These are phyloP conservation scores for Mixornis gularis DNA, from an alignment of 2,113 vertebrate species.

Conservation along the genomic window DNA sequence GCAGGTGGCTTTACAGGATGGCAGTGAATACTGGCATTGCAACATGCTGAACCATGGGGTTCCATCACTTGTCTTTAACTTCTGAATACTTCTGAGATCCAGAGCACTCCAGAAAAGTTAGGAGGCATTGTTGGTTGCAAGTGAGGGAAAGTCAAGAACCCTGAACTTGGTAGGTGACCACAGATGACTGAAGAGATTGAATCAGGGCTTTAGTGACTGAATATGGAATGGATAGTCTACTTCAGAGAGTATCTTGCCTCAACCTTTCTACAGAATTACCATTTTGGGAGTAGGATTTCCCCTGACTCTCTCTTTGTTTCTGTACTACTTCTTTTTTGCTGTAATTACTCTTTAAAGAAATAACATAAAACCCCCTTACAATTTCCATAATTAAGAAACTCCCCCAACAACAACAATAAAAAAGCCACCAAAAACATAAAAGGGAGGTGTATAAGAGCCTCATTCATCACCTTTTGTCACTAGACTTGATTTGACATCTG, in stretches of 20 bases:
- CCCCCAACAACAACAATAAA: background rate
- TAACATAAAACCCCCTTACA: background rate
- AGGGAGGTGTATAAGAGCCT: background rate
- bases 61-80: background rate
- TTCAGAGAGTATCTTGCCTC: background rate
- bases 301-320: background rate
- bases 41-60: background rate
- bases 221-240: background rate
- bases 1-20: background rate
- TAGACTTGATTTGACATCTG: conserved; percentile 39
- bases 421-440: background rate
- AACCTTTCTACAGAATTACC: background rate
- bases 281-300: background rate
- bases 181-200: background rate
- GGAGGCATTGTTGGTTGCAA: background rate
- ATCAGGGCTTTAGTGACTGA: background rate
- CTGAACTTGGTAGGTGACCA: background rate
- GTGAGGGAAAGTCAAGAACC: background rate
- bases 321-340: background rate
- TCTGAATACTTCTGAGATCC: background rate
- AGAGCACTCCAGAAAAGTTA: background rate
- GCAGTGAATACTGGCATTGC: background rate
- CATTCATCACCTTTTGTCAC: conserved; percentile 52
- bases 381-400: background rate
- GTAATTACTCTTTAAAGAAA: background rate